phyloP scores from a whole-genome alignment of 1,140 invertebrate genomes.

The Theocolax elegans region DNA sequence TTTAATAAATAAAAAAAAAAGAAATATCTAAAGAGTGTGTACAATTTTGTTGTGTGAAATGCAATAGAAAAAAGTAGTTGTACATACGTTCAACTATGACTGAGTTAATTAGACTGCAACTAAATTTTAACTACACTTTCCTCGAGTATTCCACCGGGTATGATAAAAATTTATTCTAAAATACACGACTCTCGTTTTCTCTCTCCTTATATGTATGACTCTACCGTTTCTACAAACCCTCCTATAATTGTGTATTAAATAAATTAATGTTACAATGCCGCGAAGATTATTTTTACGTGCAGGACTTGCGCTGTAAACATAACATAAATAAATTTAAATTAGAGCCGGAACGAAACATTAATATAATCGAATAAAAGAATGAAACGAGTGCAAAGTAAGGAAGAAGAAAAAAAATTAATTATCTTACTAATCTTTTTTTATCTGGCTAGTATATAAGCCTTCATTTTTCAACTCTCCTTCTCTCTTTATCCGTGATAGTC shows the following conservation, averaged over 20 bases:
- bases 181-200: not conserved
- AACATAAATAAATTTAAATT: too few relatives aligned
- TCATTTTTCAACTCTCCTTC: not conserved
- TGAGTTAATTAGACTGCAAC: constrained; percentile 24
- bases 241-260: too few relatives aligned
- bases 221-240: too few relatives aligned
- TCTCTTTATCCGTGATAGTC: not conserved
- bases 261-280: not conserved
- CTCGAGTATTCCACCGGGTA: not conserved
- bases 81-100: constrained; percentile 1
- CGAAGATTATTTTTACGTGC: not conserved
- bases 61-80: not conserved
- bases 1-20: not conserved
- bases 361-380: too few relatives aligned
- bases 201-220: too few relatives aligned
- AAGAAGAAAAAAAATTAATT: too few relatives aligned
- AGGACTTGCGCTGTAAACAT: too few relatives aligned
- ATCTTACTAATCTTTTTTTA: too few relatives aligned
- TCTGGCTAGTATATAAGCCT: too few relatives aligned
- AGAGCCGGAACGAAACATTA: too few relatives aligned
- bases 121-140: constrained; percentile 7
- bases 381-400: too few relatives aligned
- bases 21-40: not conserved
- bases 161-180: constrained; percentile 12
- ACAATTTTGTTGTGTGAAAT: constrained; percentile 15